A percentile compares a stretch with the other conserved stretches of the same genome.
phyloP scores from a whole-genome alignment of 2,888 invertebrate genomes.

The Lepas anatifera region DNA sequence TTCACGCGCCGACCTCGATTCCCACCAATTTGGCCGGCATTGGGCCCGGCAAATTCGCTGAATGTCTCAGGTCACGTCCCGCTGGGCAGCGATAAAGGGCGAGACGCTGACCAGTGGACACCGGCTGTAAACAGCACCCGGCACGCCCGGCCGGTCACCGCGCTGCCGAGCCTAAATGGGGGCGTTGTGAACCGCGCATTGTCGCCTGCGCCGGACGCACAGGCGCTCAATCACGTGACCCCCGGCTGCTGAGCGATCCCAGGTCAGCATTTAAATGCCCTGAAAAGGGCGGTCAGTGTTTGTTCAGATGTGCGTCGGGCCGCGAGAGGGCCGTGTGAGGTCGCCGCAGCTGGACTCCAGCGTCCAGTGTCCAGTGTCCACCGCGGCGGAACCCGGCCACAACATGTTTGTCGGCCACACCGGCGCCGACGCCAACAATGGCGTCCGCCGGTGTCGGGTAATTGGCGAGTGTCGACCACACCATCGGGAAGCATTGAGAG shows the following conservation, averaged over 20 bases:
- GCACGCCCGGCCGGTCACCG: neutral
- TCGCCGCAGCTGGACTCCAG: no score
- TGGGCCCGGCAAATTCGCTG: neutral
- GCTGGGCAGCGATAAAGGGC: neutral
- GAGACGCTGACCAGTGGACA: neutral
- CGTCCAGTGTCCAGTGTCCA: neutral
- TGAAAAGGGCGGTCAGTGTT: neutral
- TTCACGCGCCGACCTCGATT: neutral
- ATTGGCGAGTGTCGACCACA: neutral
- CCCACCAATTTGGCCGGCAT: conserved; percentile 5
- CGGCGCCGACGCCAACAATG: neutral
- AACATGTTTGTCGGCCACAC: neutral
- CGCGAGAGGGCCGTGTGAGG: no score
- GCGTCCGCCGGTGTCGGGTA: neutral
- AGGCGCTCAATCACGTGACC: neutral
- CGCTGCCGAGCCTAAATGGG: neutral
- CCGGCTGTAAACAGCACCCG: neutral
- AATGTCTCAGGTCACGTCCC: conserved; percentile 1
- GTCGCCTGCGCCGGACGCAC: neutral
- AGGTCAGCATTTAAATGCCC: neutral
- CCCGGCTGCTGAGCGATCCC: neutral
- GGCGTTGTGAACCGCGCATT: neutral
- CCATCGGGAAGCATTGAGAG: no score
- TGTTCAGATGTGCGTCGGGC: neutral
- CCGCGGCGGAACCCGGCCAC: no score